Conservation (phyloP, 1,140 invertebrate genomes). For the Orussus abietinus region DNA sequence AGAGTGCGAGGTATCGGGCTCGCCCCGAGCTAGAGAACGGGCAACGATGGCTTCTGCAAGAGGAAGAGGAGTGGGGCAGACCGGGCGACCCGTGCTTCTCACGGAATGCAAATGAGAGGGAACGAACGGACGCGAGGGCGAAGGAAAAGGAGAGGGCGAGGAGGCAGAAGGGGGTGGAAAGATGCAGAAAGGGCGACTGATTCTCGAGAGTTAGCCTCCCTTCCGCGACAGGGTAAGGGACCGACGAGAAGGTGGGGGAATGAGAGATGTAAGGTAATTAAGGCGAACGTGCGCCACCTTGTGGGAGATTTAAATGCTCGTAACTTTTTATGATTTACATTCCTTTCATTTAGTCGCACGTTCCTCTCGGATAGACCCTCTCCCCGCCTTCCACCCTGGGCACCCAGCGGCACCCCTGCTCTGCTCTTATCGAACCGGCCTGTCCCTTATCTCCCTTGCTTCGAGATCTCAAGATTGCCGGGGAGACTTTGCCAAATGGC, state of each 20-base stretch:
- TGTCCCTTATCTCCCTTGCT: constrained; percentile 23
- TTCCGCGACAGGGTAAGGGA: no score
- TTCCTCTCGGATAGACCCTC: constrained; percentile 42
- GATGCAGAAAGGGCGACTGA: not conserved
- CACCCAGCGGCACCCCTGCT: constrained; percentile 1
- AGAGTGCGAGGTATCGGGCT: no score
- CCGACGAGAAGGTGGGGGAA: constrained; percentile 27
- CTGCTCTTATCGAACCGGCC: not conserved
- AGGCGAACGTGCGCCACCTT: constrained; percentile 54
- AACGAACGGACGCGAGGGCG: constrained; percentile 21
- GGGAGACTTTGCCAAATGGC: constrained; percentile 23
- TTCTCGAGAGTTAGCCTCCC: no score
- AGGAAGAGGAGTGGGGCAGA: constrained; percentile 24
- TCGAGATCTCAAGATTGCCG: constrained; percentile 30
- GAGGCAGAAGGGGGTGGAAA: constrained; percentile 7
- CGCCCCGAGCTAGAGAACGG: constrained; percentile 14
- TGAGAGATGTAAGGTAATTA: constrained; percentile 56
- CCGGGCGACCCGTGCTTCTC: constrained; percentile 33
- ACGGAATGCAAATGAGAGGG: constrained; percentile 49
- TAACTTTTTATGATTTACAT: constrained; percentile 57
- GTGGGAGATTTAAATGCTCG: constrained; percentile 55
- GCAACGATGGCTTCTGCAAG: constrained; percentile 4
- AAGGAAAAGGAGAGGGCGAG: constrained; percentile 20
- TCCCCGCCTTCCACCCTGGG: constrained; percentile 14
- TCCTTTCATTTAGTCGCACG: constrained; percentile 54